Conservation (phyloP, 2,888 invertebrate species). For the Phortica magna region DNA sequence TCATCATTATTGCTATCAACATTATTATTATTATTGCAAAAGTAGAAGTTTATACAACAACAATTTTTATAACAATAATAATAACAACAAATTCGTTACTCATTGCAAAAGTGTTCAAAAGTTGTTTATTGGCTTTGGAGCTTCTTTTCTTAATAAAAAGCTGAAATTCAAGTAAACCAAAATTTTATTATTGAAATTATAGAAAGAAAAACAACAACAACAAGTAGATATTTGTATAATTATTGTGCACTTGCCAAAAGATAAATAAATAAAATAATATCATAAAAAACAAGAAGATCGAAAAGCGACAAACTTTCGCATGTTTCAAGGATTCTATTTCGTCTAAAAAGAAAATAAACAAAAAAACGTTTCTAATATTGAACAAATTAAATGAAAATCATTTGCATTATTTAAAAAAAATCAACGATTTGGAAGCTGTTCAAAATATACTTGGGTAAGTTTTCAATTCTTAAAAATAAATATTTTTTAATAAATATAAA, state of each 20-base stretch:
- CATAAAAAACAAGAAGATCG: neutral
- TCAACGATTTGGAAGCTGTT: constrained; percentile 5
- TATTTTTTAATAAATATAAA: no score
- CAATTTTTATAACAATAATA: neutral
- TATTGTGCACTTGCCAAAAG: neutral
- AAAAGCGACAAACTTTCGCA: neutral
- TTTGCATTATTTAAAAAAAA: neutral
- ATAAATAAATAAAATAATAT: neutral
- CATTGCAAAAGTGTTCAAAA: constrained; percentile 7
- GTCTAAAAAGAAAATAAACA: neutral
- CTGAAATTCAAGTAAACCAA: constrained; percentile 1
- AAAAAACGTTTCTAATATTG: neutral
- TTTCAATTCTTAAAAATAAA: neutral
- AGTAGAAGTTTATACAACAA: neutral
- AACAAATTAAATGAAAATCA: neutral
- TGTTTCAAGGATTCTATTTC: no score
- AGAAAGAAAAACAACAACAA: constrained; percentile 9
- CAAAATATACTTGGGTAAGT: neutral
- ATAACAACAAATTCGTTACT: neutral
- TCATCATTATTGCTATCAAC: no score
- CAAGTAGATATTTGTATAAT: neutral
- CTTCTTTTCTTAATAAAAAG: neutral
- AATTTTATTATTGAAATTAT: constrained; percentile 27
- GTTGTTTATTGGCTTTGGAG: neutral
- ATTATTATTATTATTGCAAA: no score